Evolutionary conservation across 2,113 vertebrate genomes (phyloP).

Genomic region (Manacus vitellinus): DNA sequence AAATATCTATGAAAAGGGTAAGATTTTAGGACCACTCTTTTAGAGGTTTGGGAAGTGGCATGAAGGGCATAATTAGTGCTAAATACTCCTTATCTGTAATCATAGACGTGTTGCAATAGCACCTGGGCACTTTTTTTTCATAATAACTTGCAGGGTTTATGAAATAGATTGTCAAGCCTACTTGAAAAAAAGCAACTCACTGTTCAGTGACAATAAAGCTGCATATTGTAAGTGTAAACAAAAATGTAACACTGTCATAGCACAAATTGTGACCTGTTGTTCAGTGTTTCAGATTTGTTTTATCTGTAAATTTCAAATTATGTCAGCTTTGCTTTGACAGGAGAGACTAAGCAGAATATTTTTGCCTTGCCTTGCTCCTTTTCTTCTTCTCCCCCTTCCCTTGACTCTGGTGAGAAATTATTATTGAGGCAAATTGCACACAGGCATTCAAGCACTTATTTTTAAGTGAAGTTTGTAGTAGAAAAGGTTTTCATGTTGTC

Average conservation of each 20-base stretch:
- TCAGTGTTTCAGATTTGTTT: background rate
- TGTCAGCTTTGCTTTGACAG: background rate
- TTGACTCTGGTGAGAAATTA: background rate
- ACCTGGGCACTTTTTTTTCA: background rate
- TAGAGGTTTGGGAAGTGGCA: background rate
- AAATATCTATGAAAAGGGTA: background rate
- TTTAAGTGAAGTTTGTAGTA: background rate
- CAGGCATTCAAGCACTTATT: background rate
- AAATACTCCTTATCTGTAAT: background rate
- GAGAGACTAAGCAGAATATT: background rate
- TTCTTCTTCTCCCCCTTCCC: background rate
- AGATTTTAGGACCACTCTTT: background rate
- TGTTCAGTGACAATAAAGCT: background rate
- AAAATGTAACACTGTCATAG: background rate
- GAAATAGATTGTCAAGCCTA: background rate
- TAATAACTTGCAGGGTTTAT: background rate
- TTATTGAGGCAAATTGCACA: background rate
- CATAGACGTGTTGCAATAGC: background rate
- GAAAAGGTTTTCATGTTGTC: background rate
- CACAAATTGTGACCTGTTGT: background rate
- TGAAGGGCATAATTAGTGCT: background rate
- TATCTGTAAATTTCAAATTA: background rate
- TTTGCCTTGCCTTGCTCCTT: background rate
- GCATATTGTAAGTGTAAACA: background rate
- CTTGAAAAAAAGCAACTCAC: background rate